Evolutionary conservation across 1,140 invertebrate genomes (phyloP).

Genomic region (Himalopsyche phryganea): DNA sequence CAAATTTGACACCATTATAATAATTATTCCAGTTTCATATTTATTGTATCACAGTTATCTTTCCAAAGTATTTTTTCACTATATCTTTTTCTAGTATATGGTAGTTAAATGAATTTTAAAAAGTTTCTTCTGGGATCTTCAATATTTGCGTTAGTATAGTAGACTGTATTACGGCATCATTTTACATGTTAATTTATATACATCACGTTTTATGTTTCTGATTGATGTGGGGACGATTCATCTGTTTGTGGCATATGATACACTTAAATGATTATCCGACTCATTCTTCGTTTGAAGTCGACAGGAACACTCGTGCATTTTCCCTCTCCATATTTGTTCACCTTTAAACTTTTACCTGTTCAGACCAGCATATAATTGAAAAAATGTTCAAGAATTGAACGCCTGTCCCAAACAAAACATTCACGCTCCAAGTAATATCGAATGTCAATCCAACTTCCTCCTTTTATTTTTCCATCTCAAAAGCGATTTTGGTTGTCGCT

Average conservation of each 20-base stretch:
- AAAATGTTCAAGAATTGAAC: conserved; percentile 33
- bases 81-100: too few relatives aligned
- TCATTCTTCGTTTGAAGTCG: not conserved
- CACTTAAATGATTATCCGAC: not conserved
- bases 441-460: conserved; percentile 29
- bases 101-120: too few relatives aligned
- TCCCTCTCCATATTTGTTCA: conserved; percentile 28
- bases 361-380: conserved; percentile 35
- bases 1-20: too few relatives aligned
- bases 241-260: conserved; percentile 4
- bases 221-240: not conserved
- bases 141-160: too few relatives aligned
- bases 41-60: too few relatives aligned
- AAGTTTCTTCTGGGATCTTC: too few relatives aligned
- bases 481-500: conserved; percentile 29
- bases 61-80: too few relatives aligned
- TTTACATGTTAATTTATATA: too few relatives aligned
- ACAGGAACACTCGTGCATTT: conserved; percentile 1
- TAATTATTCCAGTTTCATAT: too few relatives aligned
- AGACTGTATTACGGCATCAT: too few relatives aligned
- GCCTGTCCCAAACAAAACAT: conserved; percentile 30
- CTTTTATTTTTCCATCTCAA: conserved; percentile 29
- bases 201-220: not conserved
- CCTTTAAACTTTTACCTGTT: conserved; percentile 34
- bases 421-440: conserved; percentile 32